phyloP scores from a whole-genome alignment of 1,140 invertebrate species.

The Euura saliciscinereae region DNA sequence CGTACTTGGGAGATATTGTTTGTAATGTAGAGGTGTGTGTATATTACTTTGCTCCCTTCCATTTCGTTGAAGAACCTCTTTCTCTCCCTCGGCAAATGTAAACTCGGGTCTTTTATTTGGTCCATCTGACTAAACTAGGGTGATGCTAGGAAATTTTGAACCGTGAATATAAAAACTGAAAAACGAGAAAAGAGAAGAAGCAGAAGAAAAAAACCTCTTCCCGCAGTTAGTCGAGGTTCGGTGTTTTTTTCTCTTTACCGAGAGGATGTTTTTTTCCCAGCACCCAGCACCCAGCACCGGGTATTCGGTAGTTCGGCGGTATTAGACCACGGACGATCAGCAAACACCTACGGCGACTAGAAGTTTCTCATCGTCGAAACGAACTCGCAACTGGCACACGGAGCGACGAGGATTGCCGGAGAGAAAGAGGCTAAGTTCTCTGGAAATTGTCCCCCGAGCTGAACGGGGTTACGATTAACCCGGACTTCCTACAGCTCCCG shows the following conservation, averaged over 20 bases:
- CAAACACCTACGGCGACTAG: conserved; percentile 3
- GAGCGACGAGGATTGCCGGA: background rate
- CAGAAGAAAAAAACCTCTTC: background rate
- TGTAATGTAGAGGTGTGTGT: too few species aligned
- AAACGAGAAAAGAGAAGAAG: background rate
- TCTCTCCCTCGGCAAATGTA: background rate
- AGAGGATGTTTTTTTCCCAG: background rate
- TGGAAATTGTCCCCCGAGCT: background rate
- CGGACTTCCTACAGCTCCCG: conserved; percentile 20
- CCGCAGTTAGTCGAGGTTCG: background rate
- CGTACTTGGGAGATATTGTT: too few species aligned
- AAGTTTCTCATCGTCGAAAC: background rate
- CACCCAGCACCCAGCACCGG: background rate
- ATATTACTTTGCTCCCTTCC: too few species aligned
- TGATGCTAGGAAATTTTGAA: background rate
- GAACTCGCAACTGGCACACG: background rate
- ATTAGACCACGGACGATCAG: conserved; percentile 6
- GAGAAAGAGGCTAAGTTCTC: background rate
- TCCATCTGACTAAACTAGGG: background rate
- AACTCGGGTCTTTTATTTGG: background rate
- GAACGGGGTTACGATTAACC: conserved; percentile 8
- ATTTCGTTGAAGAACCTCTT: background rate
- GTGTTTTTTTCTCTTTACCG: background rate
- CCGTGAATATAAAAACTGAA: background rate
- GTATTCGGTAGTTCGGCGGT: background rate